Evolutionary conservation across 2,888 invertebrate species (phyloP), one percentile per base, ranked within the genome.

Genomic region (Stenodema calcarata): DNA sequence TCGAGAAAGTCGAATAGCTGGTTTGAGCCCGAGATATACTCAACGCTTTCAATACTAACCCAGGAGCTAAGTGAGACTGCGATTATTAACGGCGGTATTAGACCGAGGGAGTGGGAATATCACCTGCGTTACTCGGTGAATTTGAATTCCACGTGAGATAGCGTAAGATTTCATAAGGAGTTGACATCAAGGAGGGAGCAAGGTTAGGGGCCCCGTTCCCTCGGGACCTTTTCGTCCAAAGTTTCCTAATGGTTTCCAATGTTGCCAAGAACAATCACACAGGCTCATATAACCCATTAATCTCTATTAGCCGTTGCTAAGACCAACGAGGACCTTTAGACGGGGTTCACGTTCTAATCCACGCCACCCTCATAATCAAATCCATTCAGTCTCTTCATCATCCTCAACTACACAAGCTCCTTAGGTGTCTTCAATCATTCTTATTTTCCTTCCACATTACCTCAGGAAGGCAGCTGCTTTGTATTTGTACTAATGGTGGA

Each of bases 121-220:
- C 73, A 9, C 42, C 84, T 73, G 73, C 84, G 73, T 84, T 84
- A 84, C 73, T 84, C 73, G 18, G 44, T 73, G 73, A 84, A 84
- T 84, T 84, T 84, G 84, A 84, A 84, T 84, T 84, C 84, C 84
- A 84, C 84, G 84, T 84, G 84, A 84, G 84, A 84, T 84, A 84
- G 84, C 82, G 82, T 84, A 84, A 84, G 84, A 84, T 84, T 84
- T 84, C 73, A 84, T 75, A 42, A 73, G 75, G 47, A 47, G 84
- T 75, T 44, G 84, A 84, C 75, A 69, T 82, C 23, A 41, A 62
- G 84, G 54, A 41, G 18, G 73, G 75, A n/a, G 82, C 42, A 27
- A 18, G 70, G 80, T 54, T 28, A 54, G 80, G 82, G 42, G 62
- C 42, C 28, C n/a, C 9, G 7, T 30, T 70, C 44, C 84, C 47